These are phyloP conservation scores for Bubo blakistoni DNA, from an alignment of 2,113 vertebrate genomes.

Conservation along the genomic window DNA sequence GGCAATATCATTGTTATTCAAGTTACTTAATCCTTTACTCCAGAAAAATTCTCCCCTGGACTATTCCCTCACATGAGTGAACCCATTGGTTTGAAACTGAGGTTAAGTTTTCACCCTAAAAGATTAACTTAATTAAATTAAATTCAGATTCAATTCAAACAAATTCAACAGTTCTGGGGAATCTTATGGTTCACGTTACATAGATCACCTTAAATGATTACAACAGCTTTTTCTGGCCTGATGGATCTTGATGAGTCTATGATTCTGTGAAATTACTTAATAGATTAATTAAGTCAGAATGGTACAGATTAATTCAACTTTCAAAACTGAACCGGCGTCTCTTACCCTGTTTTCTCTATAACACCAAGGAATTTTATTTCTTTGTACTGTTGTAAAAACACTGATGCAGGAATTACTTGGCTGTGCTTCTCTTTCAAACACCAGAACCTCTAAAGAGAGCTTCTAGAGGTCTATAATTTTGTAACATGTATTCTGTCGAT, in stretches of 20 bases:
- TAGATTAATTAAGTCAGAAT: background rate
- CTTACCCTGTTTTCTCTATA: background rate
- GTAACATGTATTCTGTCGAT: background rate
- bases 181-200: background rate
- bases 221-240: background rate
- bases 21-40: background rate
- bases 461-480: background rate
- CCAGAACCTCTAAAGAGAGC: background rate
- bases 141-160: slow-evolving; percentile 8
- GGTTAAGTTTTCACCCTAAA: background rate
- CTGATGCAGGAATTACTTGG: background rate
- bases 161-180: background rate
- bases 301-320: background rate
- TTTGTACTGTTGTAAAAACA: background rate
- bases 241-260: background rate
- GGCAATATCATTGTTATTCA: background rate
- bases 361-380: background rate
- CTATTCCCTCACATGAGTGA: background rate
- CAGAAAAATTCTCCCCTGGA: slow-evolving; percentile 8
- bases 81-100: background rate
- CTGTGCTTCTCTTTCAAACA: background rate
- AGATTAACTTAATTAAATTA: background rate
- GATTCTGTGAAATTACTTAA: slow-evolving; percentile 3
- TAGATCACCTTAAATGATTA: background rate
- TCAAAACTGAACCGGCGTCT: background rate